Conservation (phyloP, 2,888 invertebrate species). For the Chaitophorus viminalis region DNA sequence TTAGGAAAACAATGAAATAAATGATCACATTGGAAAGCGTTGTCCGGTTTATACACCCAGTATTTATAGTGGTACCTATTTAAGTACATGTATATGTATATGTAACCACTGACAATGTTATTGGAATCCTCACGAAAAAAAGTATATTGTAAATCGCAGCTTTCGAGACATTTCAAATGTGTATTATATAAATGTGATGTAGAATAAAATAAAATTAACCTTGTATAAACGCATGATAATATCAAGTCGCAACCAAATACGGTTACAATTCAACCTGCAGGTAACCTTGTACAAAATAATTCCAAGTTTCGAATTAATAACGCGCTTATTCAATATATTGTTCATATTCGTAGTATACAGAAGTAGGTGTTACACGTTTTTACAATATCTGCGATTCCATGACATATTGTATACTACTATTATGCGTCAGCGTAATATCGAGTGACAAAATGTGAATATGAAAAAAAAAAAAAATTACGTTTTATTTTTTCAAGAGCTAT, state of each 20-base stretch:
- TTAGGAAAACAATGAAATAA: neutral
- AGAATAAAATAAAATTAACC: neutral
- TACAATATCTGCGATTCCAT: neutral
- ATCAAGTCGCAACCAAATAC: neutral
- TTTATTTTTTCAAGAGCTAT: too few species aligned
- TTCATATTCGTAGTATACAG: neutral
- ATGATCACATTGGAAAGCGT: neutral
- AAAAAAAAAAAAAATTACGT: neutral
- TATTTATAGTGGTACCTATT: too few species aligned
- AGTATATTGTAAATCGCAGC: neutral
- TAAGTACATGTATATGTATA: too few species aligned
- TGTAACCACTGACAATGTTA: too few species aligned
- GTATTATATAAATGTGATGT: neutral
- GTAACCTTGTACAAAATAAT: neutral
- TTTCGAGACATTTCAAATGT: neutral
- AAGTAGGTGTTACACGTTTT: neutral
- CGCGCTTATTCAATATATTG: neutral
- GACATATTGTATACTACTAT: neutral
- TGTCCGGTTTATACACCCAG: neutral
- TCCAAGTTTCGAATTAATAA: neutral
- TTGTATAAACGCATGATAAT: neutral
- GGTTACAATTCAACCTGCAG: neutral
- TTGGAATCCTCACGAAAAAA: neutral
- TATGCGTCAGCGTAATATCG: too few species aligned
- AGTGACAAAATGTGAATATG: neutral